Percentiles rank a stretch among this genome's conserved stretches.
phyloP scores from a whole-genome alignment of 2,888 invertebrate species.

The Pogonocherus hispidulus region DNA sequence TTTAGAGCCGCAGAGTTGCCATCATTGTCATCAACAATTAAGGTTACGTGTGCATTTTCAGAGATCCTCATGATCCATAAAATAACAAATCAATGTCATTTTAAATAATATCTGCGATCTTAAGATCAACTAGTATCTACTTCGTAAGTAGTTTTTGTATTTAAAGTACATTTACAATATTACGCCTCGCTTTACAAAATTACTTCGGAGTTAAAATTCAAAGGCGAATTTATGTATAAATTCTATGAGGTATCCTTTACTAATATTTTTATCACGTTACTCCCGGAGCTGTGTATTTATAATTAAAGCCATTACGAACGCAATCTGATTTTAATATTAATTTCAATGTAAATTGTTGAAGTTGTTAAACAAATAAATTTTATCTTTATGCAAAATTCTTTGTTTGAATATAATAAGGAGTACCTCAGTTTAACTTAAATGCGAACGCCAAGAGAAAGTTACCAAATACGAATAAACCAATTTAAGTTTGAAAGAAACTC shows the following conservation, averaged over 20 bases:
- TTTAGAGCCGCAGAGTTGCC: too few relatives aligned
- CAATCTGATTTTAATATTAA: conserved; percentile 42
- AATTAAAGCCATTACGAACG: conserved; percentile 16
- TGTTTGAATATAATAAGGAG: conserved; percentile 41
- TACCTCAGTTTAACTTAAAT: conserved; percentile 49
- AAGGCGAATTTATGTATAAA: conserved; percentile 20
- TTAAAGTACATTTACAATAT: conserved; percentile 47
- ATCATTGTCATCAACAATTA: too few relatives aligned
- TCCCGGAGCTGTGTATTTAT: conserved; percentile 10
- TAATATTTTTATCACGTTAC: conserved; percentile 18
- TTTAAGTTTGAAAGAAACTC: conserved; percentile 67
- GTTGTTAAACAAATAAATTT: conserved; percentile 38
- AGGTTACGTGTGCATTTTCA: too few relatives aligned
- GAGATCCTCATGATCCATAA: too few relatives aligned
- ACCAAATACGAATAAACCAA: conserved; percentile 66
- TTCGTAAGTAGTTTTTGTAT: too few relatives aligned
- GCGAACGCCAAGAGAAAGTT: conserved; percentile 54
- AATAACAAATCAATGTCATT: too few relatives aligned
- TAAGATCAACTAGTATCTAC: too few relatives aligned
- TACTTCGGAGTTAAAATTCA: conserved; percentile 26
- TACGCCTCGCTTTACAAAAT: conserved; percentile 37
- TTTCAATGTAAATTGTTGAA: conserved; percentile 43
- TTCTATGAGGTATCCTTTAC: conserved; percentile 11
- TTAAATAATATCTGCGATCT: too few relatives aligned
- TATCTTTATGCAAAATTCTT: conserved; percentile 41